These are phyloP conservation scores for Oppia nitens DNA, from an alignment of 1,140 invertebrate genomes.

Conservation along the genomic window DNA sequence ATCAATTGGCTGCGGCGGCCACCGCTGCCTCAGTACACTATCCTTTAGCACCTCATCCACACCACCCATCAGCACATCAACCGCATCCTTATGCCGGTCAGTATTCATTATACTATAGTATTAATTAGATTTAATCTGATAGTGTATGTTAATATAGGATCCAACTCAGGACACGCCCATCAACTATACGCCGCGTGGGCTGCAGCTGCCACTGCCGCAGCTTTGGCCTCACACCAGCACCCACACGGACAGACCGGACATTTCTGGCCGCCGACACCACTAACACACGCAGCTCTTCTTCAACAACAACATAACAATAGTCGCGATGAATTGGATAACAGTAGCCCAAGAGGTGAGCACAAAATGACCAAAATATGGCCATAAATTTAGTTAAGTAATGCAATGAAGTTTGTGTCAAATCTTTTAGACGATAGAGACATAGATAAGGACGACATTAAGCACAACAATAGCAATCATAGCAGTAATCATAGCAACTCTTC, in stretches of 20 bases:
- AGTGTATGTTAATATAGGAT: background rate
- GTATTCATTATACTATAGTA: background rate
- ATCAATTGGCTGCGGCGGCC: constrained; percentile 66
- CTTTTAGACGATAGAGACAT: constrained; percentile 2
- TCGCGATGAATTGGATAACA: background rate
- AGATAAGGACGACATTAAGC: constrained; percentile 2
- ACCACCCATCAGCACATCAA: constrained; percentile 13
- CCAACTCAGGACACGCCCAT: constrained; percentile 10
- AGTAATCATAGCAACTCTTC: background rate
- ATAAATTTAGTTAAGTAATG: background rate
- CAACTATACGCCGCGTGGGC: constrained; percentile 22
- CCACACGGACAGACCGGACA: background rate
- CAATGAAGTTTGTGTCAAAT: background rate
- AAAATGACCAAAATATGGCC: background rate
- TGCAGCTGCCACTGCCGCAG: constrained; percentile 19
- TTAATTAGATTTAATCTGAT: constrained; percentile 11
- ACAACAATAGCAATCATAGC: background rate
- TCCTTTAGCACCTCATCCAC: constrained; percentile 22
- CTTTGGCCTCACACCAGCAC: background rate
- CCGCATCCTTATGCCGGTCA: constrained; percentile 13
- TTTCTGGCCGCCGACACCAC: background rate
- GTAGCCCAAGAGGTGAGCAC: background rate
- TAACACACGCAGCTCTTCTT: background rate
- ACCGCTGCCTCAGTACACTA: constrained; percentile 30
- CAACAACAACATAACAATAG: background rate